Conservation (phyloP, 2,797 vertebrate genomes). For the Peromyscus eremicus region DNA sequence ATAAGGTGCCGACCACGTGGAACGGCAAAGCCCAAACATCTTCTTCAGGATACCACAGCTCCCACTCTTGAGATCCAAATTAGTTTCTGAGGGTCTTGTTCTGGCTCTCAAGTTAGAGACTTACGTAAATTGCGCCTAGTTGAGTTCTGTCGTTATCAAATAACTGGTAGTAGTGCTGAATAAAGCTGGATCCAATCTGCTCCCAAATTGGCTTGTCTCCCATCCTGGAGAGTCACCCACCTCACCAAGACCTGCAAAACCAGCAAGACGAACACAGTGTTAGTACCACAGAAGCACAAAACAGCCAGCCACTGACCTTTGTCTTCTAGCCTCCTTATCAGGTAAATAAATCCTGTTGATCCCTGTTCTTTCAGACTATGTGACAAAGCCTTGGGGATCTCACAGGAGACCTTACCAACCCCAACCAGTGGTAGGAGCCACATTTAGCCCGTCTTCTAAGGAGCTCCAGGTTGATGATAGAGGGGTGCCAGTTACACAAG, state of each 20-base stretch:
- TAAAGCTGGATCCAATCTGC: slow-evolving; percentile 99
- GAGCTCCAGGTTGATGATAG: not conserved
- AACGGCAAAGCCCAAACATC: slow-evolving; percentile 2
- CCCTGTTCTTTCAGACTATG: not conserved
- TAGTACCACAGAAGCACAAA: slow-evolving; percentile 14
- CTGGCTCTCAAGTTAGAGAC: slow-evolving; percentile 80
- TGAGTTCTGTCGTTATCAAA: slow-evolving; percentile 97
- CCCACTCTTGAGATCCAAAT: not conserved
- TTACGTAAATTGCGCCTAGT: slow-evolving; percentile 98
- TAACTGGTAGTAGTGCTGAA: slow-evolving; percentile 98
- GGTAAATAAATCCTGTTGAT: slow-evolving; percentile 11
- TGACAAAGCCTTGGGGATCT: slow-evolving; percentile 4
- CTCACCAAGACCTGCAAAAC: slow-evolving; percentile 90
- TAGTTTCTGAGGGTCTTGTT: not conserved
- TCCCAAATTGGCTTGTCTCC: slow-evolving; percentile 99
- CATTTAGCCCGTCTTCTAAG: slow-evolving; percentile 18
- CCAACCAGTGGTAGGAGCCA: not conserved
- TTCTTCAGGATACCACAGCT: not conserved
- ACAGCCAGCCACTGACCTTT: not conserved
- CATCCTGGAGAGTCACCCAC: slow-evolving; percentile 94
- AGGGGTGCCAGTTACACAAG: not conserved
- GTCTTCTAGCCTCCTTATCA: not conserved
- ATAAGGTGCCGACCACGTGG: not conserved
- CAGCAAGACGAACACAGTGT: slow-evolving; percentile 60
- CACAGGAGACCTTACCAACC: not conserved